These are phyloP conservation scores for Lophius piscatorius DNA, from an alignment of 2,113 vertebrate genomes.

Conservation along the genomic window DNA sequence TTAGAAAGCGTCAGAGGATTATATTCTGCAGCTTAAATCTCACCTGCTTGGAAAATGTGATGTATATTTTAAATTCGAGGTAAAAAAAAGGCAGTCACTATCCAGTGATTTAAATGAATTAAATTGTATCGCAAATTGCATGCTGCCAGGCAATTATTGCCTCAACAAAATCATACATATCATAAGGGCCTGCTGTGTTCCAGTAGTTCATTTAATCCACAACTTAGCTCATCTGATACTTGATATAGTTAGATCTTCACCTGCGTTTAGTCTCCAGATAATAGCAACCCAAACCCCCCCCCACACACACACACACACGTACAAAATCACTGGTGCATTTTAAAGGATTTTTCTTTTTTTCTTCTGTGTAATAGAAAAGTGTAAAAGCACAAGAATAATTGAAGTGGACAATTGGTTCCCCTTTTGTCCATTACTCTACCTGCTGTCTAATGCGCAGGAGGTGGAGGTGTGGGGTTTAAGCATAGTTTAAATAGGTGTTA, in stretches of 20 bases:
- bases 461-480: slow-evolving; percentile 69
- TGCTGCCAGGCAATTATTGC: slow-evolving; percentile 94
- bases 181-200: slow-evolving; percentile 88
- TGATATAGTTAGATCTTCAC: slow-evolving; percentile 81
- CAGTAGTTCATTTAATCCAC: slow-evolving; percentile 88
- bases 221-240: slow-evolving; percentile 86
- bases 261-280: slow-evolving; percentile 87
- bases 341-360: slow-evolving; percentile 47
- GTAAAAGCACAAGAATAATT: slow-evolving; percentile 81
- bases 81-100: slow-evolving; percentile 83
- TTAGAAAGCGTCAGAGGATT: too few relatives aligned
- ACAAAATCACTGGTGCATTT: slow-evolving; percentile 4
- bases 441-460: slow-evolving; percentile 2
- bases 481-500: slow-evolving; percentile 64
- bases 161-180: slow-evolving; percentile 88
- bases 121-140: slow-evolving; percentile 89
- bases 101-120: slow-evolving; percentile 92
- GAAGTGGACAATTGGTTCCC: slow-evolving; percentile 77
- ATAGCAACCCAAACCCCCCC: slow-evolving; percentile 77
- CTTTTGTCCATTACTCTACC: slow-evolving; percentile 87
- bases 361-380: slow-evolving; percentile 58
- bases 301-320: neutral
- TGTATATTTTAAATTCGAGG: slow-evolving; percentile 76
- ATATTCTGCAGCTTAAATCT: slow-evolving; percentile 7
- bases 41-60: slow-evolving; percentile 6